Evolutionary conservation across 2,113 vertebrate species (phyloP), one percentile per base, ranked within the genome.

Genomic region (Odontophorus gujanensis): DNA sequence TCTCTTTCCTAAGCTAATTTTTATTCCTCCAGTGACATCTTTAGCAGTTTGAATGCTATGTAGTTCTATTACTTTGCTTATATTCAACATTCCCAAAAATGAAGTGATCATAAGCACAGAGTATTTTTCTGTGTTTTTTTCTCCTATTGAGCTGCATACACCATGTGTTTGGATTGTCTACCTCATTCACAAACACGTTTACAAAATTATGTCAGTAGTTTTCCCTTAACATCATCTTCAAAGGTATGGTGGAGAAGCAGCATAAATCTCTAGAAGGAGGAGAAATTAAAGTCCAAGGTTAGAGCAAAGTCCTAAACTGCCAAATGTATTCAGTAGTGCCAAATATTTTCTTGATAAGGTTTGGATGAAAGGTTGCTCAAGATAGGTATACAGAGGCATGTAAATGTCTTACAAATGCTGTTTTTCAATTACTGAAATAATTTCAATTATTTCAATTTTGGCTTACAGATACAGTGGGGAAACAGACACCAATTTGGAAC

Each of bases 211-310:
- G 45, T 66, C 50, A 42, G 10, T 58, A 71, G 42, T 68, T 36
- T 47, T 65, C 38, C 79, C 40, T 53, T 18, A 57, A 50, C 21
- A 12, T 38, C 19, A 7, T n/a, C 43, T 38, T 74, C 13, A 28
- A 16, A 7, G 11, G 6, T 32, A 47, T 20, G 30, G 24, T 20
- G 15, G 47, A 38, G 18, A 81, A 59, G 9, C 53, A 25, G 26
- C 40, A 9, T 30, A 85, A 65, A 45, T 25, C 21, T 36, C 14
- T 7, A 62, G 34, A 32, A 62, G n/a, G 13, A 36, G 24, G 12
- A 38, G 38, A 65, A 42, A 47, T 38, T 66, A 32, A 5, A 0
- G 13, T 53, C n/a, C 59, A 34, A 4, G 0, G 13, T 8, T 13
- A 75, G 15, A 61, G 8, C 3, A 9, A 63, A 66, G 30, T 47